phyloP scores from a whole-genome alignment of 2,888 invertebrate genomes.

The Lepidonotus clava region DNA sequence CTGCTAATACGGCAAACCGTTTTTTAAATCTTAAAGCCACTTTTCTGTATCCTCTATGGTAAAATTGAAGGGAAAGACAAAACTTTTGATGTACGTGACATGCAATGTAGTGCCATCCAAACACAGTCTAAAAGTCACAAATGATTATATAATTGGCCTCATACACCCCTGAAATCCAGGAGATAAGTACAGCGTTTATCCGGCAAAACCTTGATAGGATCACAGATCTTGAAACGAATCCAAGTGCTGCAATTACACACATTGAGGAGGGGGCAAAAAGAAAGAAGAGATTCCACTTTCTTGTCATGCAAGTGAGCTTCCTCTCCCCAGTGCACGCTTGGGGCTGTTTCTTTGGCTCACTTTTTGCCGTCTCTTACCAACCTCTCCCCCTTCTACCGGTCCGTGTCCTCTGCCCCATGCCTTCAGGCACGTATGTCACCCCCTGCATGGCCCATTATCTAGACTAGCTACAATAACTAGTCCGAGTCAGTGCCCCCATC shows the following conservation, averaged over 20 bases:
- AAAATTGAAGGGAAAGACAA: no score
- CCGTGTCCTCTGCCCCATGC: constrained; percentile 31
- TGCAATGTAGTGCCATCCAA: background rate
- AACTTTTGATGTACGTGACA: no score
- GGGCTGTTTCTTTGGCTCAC: background rate
- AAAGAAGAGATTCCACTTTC: background rate
- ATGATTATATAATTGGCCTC: background rate
- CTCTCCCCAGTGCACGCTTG: background rate
- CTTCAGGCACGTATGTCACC: constrained; percentile 38
- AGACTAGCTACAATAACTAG: constrained; percentile 32
- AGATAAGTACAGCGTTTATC: background rate
- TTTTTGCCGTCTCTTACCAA: constrained; percentile 6
- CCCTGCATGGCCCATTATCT: constrained; percentile 34
- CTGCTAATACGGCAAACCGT: no score
- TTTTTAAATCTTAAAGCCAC: no score
- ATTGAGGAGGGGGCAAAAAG: background rate
- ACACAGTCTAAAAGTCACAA: background rate
- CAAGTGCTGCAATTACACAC: background rate
- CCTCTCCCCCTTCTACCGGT: background rate
- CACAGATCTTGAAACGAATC: background rate
- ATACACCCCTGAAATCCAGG: background rate
- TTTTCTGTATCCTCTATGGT: no score
- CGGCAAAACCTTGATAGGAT: background rate
- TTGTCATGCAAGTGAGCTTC: background rate
- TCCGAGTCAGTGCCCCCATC: background rate